Evolutionary conservation across 2,797 vertebrate species (phyloP), one percentile per base, ranked within the genome.

Genomic region (Enteromius anoplus): DNA sequence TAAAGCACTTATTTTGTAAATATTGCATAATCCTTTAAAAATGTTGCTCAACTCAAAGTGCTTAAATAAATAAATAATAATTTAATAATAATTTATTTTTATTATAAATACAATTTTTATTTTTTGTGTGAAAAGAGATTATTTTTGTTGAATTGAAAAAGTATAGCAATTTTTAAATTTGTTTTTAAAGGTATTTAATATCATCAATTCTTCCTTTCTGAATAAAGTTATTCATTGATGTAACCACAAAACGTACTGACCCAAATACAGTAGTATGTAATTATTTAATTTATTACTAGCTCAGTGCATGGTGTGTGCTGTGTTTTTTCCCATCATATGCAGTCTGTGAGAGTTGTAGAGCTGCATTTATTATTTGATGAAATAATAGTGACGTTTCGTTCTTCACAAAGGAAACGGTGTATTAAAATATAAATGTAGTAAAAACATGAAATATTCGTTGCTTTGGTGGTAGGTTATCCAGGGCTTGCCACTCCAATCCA

Each of bases 341-440:
- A 49, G 45, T 71, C 45, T 19, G 68, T n/a, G 12, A 70, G 14
- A 29, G 68, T 42, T 29, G 26, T 34, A 32, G 47, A 29, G 1
- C 21, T 53, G 19, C 45, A 49, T 19, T 37, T 19, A 32, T 17
- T 29, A 49, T 49, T 71, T 49, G 23, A 49, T 49, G 69, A 51
- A 72, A 72, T 32, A 2, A 66, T 66, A 66, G 64, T 10, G 3
- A 17, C 47, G 9, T 49, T 51, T 51, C 32, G 9, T 73, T 70
- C 3, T 26, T 58, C 72, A 37, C 34, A 75, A 58, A 55, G 45
- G 8, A 49, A 72, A 72, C 26, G 3, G 10, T 26, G 14, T 26
- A 21, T 62, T 62, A 29, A 42, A 42, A 40, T 62, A 64, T 40
- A 64, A 45, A 62, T 47, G 64, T 37, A 64, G 75, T 47, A 64